phyloP scores from a whole-genome alignment of 2,888 invertebrate genomes.

The Drosophila siamana region DNA sequence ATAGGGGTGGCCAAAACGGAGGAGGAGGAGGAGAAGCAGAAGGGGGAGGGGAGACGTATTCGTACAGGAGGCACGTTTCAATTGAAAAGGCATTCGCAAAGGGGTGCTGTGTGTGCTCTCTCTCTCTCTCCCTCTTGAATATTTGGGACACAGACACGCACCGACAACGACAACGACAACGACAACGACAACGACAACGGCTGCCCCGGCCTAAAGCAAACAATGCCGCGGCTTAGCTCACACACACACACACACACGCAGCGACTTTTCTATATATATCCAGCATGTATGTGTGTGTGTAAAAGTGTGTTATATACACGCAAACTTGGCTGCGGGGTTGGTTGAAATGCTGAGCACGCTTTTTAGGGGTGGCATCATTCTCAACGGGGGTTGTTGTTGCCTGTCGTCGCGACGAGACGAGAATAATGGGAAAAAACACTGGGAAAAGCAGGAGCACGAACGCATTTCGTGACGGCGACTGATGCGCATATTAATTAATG shows the following conservation, averaged over 20 bases:
- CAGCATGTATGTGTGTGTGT: slow-evolving; percentile 13
- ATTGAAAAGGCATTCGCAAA: slow-evolving; percentile 55
- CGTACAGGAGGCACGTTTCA: slow-evolving; percentile 21
- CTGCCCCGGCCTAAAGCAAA: slow-evolving; percentile 65
- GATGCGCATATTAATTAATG: not conserved
- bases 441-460: too few relatives aligned
- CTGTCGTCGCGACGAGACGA: not conserved
- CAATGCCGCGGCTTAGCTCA: slow-evolving; percentile 72
- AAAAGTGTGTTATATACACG: slow-evolving; percentile 41
- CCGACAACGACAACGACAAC: not conserved
- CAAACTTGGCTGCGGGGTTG: slow-evolving; percentile 60
- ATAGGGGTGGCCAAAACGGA: not conserved
- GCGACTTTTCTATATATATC: slow-evolving; percentile 18
- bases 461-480: too few relatives aligned
- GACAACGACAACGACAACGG: slow-evolving; percentile 19
- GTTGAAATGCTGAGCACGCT: slow-evolving; percentile 40
- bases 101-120: slow-evolving; percentile 46
- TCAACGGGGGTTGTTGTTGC: slow-evolving; percentile 63
- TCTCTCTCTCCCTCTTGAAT: slow-evolving; percentile 29
- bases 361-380: slow-evolving; percentile 55
- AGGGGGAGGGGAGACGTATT: not conserved
- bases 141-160: slow-evolving; percentile 66
- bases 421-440: slow-evolving; percentile 53
- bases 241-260: slow-evolving; percentile 45
- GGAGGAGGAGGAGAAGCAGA: not conserved